These are phyloP conservation scores for Nebria ingens DNA, from an alignment of 1,140 invertebrate species.

Conservation along the genomic window DNA sequence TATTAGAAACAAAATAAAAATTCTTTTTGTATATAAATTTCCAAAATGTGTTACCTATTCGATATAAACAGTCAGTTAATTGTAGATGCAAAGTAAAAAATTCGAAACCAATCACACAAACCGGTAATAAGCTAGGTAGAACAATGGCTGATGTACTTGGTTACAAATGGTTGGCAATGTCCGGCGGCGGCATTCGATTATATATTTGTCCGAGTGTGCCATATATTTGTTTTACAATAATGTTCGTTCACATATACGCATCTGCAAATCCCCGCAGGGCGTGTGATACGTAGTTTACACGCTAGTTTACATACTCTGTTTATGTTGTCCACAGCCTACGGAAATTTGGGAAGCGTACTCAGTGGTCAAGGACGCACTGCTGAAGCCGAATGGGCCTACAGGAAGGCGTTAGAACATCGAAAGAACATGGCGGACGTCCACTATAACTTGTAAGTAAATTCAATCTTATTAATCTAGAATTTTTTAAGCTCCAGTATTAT, in stretches of 20 bases:
- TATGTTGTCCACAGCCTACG: constrained; percentile 57
- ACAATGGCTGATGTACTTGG: too few species aligned
- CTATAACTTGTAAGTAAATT: constrained; percentile 96
- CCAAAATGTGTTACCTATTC: too few species aligned
- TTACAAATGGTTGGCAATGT: too few species aligned
- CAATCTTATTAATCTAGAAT: too few species aligned
- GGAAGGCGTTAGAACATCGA: constrained; percentile 73
- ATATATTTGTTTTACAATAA: background rate
- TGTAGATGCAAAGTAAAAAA: too few species aligned
- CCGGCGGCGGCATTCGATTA: too few species aligned
- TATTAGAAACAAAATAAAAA: too few species aligned
- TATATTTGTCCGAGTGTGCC: background rate
- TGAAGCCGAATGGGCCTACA: constrained; percentile 81
- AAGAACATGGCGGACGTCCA: constrained; percentile 95
- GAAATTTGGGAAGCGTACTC: constrained; percentile 84
- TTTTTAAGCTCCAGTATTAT: too few species aligned
- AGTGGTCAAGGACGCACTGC: constrained; percentile 71
- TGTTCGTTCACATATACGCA: background rate
- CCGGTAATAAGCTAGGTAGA: too few species aligned
- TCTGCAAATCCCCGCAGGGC: background rate
- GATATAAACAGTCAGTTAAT: too few species aligned
- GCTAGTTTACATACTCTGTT: background rate
- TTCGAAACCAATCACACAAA: too few species aligned
- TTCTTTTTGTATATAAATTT: too few species aligned
- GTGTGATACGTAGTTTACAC: background rate